Conservation (phyloP, 2,888 invertebrate genomes). For the Odontomyia ornata region DNA sequence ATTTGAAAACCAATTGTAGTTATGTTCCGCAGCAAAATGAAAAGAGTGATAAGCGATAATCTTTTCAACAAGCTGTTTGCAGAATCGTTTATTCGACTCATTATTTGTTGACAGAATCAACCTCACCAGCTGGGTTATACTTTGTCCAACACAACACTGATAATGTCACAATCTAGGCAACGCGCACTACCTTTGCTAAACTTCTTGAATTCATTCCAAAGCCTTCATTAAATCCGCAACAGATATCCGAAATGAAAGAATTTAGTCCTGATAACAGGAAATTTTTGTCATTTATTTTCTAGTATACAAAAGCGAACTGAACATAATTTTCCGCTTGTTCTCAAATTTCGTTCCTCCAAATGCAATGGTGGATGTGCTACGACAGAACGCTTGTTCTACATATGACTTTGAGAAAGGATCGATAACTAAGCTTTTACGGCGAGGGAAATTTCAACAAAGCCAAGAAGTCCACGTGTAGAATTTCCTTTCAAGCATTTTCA, state of each 20-base stretch:
- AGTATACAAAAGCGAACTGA: background rate
- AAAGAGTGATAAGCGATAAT: slow-evolving; percentile 38
- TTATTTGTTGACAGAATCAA: background rate
- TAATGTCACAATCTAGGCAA: background rate
- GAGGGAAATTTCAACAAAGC: too few species aligned
- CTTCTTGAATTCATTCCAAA: too few species aligned
- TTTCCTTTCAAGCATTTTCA: too few species aligned
- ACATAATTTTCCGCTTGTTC: background rate
- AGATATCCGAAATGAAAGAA: too few species aligned
- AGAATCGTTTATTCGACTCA: background rate
- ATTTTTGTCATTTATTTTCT: too few species aligned
- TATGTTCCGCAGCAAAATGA: slow-evolving; percentile 44
- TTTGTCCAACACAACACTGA: background rate
- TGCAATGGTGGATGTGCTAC: background rate
- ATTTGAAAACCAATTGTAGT: slow-evolving; percentile 46
- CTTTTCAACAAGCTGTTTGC: background rate
- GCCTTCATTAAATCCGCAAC: too few species aligned
- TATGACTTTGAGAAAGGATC: background rate
- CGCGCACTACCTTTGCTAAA: too few species aligned
- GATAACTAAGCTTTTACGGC: slow-evolving; percentile 13
- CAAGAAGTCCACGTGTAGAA: too few species aligned
- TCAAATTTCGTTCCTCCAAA: background rate
- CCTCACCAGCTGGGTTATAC: background rate
- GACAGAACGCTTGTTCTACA: background rate
- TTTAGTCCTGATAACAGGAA: too few species aligned